A percentile compares a stretch with the other conserved stretches of the same genome.
Evolutionary conservation across 2,888 invertebrate genomes (phyloP).

Genomic region (Acanthosepion lycidas): DNA sequence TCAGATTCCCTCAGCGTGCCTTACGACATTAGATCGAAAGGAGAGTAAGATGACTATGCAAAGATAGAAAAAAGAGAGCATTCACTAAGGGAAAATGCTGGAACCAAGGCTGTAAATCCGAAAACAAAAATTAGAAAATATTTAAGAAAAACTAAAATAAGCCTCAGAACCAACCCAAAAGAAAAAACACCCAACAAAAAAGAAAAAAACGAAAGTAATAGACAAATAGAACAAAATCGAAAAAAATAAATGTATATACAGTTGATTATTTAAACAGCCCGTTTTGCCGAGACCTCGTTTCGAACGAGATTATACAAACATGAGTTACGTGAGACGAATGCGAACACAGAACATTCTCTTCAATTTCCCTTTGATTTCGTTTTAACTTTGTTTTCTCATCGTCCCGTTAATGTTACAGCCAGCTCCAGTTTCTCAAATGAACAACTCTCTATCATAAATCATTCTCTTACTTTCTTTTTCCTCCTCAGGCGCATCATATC

Average conservation of each 20-base stretch:
- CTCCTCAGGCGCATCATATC: background rate
- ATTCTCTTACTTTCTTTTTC: background rate
- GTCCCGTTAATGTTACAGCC: background rate
- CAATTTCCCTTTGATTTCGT: background rate
- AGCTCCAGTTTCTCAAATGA: background rate
- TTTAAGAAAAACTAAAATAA: background rate
- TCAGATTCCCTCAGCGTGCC: background rate
- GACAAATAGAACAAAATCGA: background rate
- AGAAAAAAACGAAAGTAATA: background rate
- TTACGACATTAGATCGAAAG: background rate
- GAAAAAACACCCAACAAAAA: background rate
- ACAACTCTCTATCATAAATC: background rate
- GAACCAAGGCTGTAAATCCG: too few relatives aligned
- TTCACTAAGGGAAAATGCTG: background rate
- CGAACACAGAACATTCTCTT: background rate
- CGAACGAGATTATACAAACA: background rate
- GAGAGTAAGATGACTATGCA: background rate
- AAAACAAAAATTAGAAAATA: background rate
- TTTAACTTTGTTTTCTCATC: background rate
- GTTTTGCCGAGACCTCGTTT: background rate
- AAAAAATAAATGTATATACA: too few relatives aligned
- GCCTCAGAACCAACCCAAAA: background rate
- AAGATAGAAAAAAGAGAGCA: background rate
- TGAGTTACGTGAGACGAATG: background rate
- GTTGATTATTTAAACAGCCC: background rate